Percentiles rank a stretch among this genome's conserved stretches.
These are phyloP conservation scores for Chaetops frenatus DNA, from an alignment of 2,113 vertebrate genomes.

Conservation along the genomic window DNA sequence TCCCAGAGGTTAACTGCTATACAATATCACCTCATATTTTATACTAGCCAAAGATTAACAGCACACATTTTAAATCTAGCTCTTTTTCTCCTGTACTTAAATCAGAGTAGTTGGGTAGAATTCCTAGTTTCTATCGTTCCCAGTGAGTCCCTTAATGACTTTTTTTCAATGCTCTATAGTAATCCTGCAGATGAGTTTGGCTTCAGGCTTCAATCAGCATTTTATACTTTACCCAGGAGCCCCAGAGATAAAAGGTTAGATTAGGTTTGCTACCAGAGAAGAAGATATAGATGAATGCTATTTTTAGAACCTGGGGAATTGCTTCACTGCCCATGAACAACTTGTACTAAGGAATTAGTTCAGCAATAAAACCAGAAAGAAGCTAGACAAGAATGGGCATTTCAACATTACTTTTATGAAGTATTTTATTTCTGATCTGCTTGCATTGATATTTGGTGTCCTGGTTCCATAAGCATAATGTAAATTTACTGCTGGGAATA, in stretches of 20 bases:
- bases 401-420: background rate
- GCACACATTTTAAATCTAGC: background rate
- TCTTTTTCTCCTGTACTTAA: background rate
- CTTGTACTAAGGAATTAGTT: background rate
- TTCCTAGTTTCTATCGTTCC: background rate
- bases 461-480: background rate
- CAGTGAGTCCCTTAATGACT: background rate
- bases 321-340: background rate
- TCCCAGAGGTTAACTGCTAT: background rate
- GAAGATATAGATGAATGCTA: background rate
- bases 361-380: background rate
- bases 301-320: background rate
- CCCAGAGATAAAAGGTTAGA: background rate
- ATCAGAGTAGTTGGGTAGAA: background rate
- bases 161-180: background rate
- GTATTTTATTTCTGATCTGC: background rate
- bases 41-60: background rate
- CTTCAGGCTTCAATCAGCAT: background rate
- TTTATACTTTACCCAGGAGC: background rate
- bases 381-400: background rate
- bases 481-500: background rate
- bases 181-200: background rate
- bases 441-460: background rate
- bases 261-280: background rate
- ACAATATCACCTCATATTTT: background rate